Evolutionary conservation across 2,797 vertebrate genomes (phyloP).

Genomic region (Coregonus ussuriensis): DNA sequence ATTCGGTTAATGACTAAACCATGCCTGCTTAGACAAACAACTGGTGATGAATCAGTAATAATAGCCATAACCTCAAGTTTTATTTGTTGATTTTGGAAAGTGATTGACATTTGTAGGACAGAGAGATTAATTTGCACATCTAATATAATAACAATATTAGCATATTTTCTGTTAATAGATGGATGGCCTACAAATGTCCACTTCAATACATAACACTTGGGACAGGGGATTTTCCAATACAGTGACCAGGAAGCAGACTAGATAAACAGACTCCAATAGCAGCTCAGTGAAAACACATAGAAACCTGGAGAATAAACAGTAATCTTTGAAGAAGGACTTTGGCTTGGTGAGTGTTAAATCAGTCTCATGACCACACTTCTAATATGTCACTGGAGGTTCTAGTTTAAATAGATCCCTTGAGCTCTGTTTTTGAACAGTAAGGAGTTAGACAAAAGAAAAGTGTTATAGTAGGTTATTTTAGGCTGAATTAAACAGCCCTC

Average conservation of each 20-base stretch:
- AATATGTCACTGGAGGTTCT: slow-evolving; percentile 22
- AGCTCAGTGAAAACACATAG: neutral
- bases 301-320: neutral
- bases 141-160: too few relatives aligned
- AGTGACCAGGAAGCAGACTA: slow-evolving; percentile 23
- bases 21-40: slow-evolving; percentile 5
- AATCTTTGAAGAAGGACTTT: slow-evolving; percentile 22
- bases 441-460: neutral
- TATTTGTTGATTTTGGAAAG: neutral
- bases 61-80: neutral
- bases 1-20: slow-evolving; percentile 54
- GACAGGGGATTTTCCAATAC: neutral
- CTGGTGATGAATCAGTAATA: neutral
- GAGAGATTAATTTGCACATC: too few relatives aligned
- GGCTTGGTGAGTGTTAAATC: slow-evolving; percentile 8
- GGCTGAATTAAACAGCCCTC: too few relatives aligned
- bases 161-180: too few relatives aligned
- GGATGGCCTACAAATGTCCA: neutral
- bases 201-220: neutral
- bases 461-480: too few relatives aligned
- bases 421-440: neutral
- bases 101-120: neutral
- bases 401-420: slow-evolving; percentile 23
- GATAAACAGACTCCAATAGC: slow-evolving; percentile 5
- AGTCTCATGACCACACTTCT: neutral